These are phyloP conservation scores for Stomatorhinus walkeri DNA, from an alignment of 2,797 vertebrate genomes.

Conservation along the genomic window DNA sequence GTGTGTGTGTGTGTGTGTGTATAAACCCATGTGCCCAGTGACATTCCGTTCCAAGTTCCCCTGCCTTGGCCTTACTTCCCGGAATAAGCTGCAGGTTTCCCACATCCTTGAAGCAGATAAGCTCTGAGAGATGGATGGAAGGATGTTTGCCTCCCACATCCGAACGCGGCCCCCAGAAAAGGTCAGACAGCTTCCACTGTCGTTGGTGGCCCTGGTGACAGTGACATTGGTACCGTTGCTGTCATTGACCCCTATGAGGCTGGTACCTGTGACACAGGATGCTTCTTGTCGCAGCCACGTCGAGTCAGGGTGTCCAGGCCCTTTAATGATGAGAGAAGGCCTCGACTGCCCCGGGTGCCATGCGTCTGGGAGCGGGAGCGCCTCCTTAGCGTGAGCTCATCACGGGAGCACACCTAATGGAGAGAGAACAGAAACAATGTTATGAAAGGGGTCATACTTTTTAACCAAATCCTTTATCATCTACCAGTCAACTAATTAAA, in stretches of 20 bases:
- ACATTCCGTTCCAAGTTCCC: background rate
- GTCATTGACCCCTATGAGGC: background rate
- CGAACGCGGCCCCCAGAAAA: background rate
- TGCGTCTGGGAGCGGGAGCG: constrained; percentile 66
- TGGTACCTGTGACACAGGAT: constrained; percentile 68
- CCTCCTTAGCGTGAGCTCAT: constrained; percentile 68
- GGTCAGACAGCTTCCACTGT: background rate
- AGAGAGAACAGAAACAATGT: background rate
- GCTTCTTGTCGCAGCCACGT: constrained; percentile 62
- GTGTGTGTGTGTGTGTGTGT: background rate
- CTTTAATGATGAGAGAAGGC: constrained; percentile 79
- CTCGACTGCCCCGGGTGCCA: constrained; percentile 57
- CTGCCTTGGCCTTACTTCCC: background rate
- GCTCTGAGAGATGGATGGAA: background rate
- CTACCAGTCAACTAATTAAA: background rate
- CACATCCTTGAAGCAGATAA: background rate
- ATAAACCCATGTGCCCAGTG: background rate
- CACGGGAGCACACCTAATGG: constrained; percentile 79
- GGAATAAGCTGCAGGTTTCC: background rate
- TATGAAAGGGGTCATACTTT: background rate
- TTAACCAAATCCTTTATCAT: background rate
- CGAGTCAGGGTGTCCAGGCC: constrained; percentile 69
- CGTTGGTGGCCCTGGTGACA: background rate
- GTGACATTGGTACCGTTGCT: background rate
- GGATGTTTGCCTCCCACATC: background rate